Conservation (phyloP, 2,113 vertebrate species). For the Leucopternis melanops region DNA sequence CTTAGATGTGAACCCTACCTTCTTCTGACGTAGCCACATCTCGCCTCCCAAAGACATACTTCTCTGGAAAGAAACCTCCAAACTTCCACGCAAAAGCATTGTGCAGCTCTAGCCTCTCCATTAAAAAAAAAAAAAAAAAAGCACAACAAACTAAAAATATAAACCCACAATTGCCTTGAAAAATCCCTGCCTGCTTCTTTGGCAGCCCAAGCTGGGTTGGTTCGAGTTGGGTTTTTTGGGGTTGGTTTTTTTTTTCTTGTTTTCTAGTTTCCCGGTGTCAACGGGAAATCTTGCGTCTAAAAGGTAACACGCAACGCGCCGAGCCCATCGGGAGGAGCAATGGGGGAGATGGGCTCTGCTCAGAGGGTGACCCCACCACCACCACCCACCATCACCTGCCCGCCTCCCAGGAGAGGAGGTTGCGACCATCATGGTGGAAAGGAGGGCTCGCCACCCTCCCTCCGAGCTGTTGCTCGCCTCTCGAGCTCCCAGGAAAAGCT, state of each 20-base stretch:
- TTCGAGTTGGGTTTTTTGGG: neutral
- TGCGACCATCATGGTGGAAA: slow-evolving; percentile 78
- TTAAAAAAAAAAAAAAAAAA: neutral
- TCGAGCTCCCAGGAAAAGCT: neutral
- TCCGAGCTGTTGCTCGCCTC: slow-evolving; percentile 27
- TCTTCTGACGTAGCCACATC: slow-evolving; percentile 20
- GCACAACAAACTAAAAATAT: neutral
- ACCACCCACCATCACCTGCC: slow-evolving; percentile 78
- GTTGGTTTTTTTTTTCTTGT: neutral
- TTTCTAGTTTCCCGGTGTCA: slow-evolving; percentile 42
- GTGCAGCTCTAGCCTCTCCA: slow-evolving; percentile 34
- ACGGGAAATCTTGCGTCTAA: slow-evolving; percentile 69
- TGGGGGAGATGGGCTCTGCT: slow-evolving; percentile 74
- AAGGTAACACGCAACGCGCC: slow-evolving; percentile 64
- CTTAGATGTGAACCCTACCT: slow-evolving; percentile 52
- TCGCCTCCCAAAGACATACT: slow-evolving; percentile 36
- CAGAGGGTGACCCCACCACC: slow-evolving; percentile 56
- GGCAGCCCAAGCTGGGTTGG: slow-evolving; percentile 15
- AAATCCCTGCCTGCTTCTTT: slow-evolving; percentile 29
- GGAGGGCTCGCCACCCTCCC: slow-evolving; percentile 70
- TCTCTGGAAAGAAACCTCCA: slow-evolving; percentile 47
- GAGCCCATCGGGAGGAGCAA: slow-evolving; percentile 71
- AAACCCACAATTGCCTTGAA: neutral
- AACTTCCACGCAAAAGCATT: slow-evolving; percentile 37
- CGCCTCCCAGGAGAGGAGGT: slow-evolving; percentile 61